phyloP scores from a whole-genome alignment of 2,888 invertebrate genomes.

The Metallyticus violacea region DNA sequence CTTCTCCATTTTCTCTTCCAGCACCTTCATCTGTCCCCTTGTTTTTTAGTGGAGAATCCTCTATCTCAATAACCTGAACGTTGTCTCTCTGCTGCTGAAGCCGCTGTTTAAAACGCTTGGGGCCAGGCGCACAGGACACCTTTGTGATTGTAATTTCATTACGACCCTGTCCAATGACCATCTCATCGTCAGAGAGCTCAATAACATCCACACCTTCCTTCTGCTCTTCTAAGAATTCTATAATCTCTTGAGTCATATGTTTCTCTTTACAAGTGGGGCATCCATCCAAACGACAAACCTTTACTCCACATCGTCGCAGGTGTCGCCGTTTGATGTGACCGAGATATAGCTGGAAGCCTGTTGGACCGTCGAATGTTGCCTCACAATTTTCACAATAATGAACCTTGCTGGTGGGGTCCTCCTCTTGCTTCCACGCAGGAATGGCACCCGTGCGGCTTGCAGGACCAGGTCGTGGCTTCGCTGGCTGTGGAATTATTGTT shows the following conservation, averaged over 20 bases:
- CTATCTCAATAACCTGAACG: constrained; percentile 36
- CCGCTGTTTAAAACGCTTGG: constrained; percentile 30
- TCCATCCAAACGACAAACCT: constrained; percentile 30
- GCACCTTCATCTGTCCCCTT: constrained; percentile 19
- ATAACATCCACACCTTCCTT: constrained; percentile 35
- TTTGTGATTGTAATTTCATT: constrained; percentile 37
- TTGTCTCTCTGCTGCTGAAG: constrained; percentile 31
- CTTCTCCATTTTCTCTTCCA: constrained; percentile 32
- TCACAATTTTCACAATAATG: constrained; percentile 31
- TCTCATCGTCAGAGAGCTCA: constrained; percentile 37
- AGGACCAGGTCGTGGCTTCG: constrained; percentile 41
- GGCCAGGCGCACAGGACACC: constrained; percentile 33
- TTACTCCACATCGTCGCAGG: constrained; percentile 28
- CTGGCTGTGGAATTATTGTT: constrained; percentile 83
- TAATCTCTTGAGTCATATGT: constrained; percentile 21
- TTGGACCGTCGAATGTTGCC: constrained; percentile 30
- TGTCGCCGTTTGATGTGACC: constrained; percentile 32
- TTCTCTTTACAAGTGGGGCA: constrained; percentile 31
- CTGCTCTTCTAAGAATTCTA: constrained; percentile 24
- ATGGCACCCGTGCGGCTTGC: constrained; percentile 31
- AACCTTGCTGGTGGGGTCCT: constrained; percentile 8
- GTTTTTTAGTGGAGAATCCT: constrained; percentile 34
- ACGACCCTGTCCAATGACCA: constrained; percentile 34
- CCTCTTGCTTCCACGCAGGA: constrained; percentile 16
- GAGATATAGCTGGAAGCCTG: constrained; percentile 30